A percentile compares a stretch with the other conserved stretches of the same genome.
Conservation (phyloP, 2,113 vertebrate species). For the zebrafish (Danio rerio) region DNA sequence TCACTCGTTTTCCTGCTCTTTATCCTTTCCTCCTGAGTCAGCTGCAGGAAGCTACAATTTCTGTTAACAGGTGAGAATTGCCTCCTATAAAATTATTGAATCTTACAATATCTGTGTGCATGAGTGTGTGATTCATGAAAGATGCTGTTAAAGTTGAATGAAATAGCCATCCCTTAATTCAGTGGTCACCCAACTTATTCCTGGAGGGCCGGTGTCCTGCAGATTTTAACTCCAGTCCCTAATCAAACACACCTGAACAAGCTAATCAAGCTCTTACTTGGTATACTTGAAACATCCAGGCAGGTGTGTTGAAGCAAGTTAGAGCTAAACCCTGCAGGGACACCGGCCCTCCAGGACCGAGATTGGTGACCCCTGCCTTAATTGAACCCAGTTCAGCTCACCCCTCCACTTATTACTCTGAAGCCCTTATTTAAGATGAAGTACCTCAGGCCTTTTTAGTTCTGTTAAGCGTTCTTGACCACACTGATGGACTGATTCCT, state of each 20-base stretch:
- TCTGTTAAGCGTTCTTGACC: slow-evolving; percentile 48
- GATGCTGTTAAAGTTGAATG: slow-evolving; percentile 17
- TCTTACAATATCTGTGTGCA: not conserved
- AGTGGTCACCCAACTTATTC: too few species aligned
- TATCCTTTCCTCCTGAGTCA: slow-evolving; percentile 93
- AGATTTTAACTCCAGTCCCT: too few species aligned
- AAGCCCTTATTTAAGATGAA: slow-evolving; percentile 45
- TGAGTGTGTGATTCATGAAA: not conserved
- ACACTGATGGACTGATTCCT: slow-evolving; percentile 60
- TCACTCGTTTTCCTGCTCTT: slow-evolving; percentile 91
- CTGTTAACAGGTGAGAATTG: slow-evolving; percentile 85
- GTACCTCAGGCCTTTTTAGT: slow-evolving; percentile 48
- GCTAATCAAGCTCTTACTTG: too few species aligned
- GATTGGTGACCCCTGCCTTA: too few species aligned
- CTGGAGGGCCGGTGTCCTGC: too few species aligned
- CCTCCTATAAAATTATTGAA: not conserved
- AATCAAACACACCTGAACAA: too few species aligned
- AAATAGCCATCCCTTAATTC: not conserved
- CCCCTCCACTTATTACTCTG: slow-evolving; percentile 49
- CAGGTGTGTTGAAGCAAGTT: too few species aligned
- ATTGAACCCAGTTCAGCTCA: slow-evolving; percentile 31
- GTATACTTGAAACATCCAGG: too few species aligned
- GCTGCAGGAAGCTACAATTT: slow-evolving; percentile 82
- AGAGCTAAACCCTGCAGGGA: too few species aligned
- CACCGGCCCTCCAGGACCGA: too few species aligned